Evolutionary conservation across 2,797 vertebrate genomes (phyloP).

Genomic region (Manis pentadactyla): DNA sequence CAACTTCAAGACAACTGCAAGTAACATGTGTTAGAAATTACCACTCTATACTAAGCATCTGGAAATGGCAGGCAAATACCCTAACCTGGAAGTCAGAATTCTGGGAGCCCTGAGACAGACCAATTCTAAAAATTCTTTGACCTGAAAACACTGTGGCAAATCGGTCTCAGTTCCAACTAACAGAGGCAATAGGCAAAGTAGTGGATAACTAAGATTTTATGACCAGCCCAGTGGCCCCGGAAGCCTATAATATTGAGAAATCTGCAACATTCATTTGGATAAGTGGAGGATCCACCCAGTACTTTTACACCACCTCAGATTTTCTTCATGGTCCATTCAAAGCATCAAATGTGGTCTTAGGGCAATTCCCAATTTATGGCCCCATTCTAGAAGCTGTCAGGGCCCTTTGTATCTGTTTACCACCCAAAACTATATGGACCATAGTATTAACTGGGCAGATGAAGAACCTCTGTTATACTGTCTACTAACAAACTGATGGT

Average conservation of each 20-base stretch:
- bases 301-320: not conserved
- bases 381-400: not conserved
- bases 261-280: not conserved
- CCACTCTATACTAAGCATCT: not conserved
- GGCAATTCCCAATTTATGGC: not conserved
- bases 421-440: not conserved
- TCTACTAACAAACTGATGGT: not conserved
- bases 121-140: constrained; percentile 14
- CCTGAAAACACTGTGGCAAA: not conserved
- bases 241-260: constrained; percentile 19
- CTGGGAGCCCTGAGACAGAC: not conserved
- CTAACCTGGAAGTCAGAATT: constrained; percentile 4
- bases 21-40: not conserved
- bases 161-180: not conserved
- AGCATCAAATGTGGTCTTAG: constrained; percentile 13
- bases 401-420: not conserved
- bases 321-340: not conserved
- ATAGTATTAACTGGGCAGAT: not conserved
- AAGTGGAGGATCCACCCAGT: not conserved
- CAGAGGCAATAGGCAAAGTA: not conserved
- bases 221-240: not conserved
- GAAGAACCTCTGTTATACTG: not conserved
- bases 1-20: constrained; percentile 8
- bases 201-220: not conserved
- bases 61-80: constrained; percentile 24